Evolutionary conservation across 2,113 vertebrate genomes (phyloP), one percentile per base, ranked within the genome.

Genomic region (Xenopus borealis): DNA sequence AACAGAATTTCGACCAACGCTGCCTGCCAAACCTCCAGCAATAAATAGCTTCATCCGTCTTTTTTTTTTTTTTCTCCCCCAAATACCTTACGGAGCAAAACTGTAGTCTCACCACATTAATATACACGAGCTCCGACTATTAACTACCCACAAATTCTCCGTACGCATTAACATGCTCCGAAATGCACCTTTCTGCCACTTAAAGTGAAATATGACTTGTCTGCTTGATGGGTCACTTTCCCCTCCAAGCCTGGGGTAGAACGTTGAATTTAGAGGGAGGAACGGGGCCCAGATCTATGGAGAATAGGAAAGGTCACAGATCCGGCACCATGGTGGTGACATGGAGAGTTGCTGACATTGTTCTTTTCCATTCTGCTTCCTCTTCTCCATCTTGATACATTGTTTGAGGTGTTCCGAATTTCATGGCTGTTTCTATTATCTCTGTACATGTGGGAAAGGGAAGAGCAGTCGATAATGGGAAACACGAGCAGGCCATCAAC

Each of bases 301-400:
- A 53, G 1, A 53, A 4, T 78, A 71, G 66, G 77, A 68, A 71
- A 9, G 4, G 72, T 47, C 64, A 40, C 69, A 78, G 17, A 46
- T 69, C 69, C 45, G 59, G 27, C 44, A 11, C 64, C 11, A 11
- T 14, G 7, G 50, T 53, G 23, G 23, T 27, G 23, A 27, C 23
- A 27, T 27, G 50, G 12, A 14, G 50, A 53, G 5, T 9, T 1
- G 33, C 5, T 40, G 33, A 27, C 12, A 2, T 53, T 53, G 50
- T 12, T 11, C 10, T 6, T 53, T 53, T 17, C 17, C 12, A 12
- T 12, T 27, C 23, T 27, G 23, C 23, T 27, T 27, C 17, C 5
- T 53, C 50, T 17, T 53, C 50, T 53, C 50, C 50, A 13, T 12
- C 50, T 13, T 6, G 3, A 11, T 53, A 53, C 12, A 53, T 53